Conservation (phyloP, 2,113 vertebrate species). For the Artemisiospiza belli region DNA sequence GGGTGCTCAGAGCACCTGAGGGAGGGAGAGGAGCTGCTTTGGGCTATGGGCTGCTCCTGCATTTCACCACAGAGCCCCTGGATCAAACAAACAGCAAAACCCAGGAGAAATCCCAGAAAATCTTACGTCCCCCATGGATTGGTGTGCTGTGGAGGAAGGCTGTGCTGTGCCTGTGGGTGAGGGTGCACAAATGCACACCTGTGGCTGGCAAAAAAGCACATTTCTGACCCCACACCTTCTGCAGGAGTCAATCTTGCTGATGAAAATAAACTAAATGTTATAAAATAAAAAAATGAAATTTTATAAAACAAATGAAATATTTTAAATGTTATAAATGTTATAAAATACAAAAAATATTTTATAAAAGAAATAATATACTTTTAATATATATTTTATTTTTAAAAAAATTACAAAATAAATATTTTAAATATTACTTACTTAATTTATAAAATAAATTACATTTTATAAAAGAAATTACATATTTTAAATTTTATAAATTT, state of each 20-base stretch:
- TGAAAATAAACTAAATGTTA: no score
- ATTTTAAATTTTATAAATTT: no score
- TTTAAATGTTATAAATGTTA: no score
- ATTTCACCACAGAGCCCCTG: not conserved
- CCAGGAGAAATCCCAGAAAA: not conserved
- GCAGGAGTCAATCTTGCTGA: not conserved
- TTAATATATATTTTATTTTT: no score
- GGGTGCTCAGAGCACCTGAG: not conserved
- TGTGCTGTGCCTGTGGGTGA: rapidly evolving
- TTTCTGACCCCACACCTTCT: not conserved
- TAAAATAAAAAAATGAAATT: no score
- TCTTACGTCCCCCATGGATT: not conserved
- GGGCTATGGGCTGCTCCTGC: not conserved
- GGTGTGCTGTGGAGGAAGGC: rapidly evolving
- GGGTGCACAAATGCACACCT: not conserved
- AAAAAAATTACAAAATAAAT: no score
- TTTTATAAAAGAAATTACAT: no score
- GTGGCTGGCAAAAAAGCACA: not conserved
- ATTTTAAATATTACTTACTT: no score
- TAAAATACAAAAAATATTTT: no score
- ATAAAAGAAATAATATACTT: no score
- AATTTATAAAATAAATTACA: no score
- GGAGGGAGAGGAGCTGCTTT: not conserved
- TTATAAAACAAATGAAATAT: no score
- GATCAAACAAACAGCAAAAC: not conserved